Percentiles rank a stretch among this genome's conserved stretches.
phyloP scores from a whole-genome alignment of 2,797 vertebrate species.

The Hippocampus kuda region DNA sequence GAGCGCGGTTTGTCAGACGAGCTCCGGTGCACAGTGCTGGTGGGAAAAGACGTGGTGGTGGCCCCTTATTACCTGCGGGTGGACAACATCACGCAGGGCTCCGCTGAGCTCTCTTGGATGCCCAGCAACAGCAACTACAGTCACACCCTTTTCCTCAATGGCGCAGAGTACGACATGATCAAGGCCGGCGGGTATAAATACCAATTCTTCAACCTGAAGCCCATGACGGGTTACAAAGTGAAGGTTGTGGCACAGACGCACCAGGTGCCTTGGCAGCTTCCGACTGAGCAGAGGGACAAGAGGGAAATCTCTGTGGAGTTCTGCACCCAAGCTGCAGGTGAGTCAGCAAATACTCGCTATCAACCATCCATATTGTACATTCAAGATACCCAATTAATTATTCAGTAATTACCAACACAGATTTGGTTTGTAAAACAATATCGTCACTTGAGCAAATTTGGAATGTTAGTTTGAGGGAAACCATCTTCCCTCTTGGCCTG shows the following conservation, averaged over 20 bases:
- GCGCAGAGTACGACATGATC: slow-evolving; percentile 85
- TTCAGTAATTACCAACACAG: not conserved
- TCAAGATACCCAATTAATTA: not conserved
- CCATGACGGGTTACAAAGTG: slow-evolving; percentile 86
- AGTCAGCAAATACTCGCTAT: slow-evolving; percentile 21
- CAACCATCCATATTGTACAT: not conserved
- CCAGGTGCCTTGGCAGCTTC: slow-evolving; percentile 98
- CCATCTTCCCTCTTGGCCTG: not conserved
- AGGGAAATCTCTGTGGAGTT: slow-evolving; percentile 90
- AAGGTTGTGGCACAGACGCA: slow-evolving; percentile 89
- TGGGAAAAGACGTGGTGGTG: slow-evolving; percentile 91
- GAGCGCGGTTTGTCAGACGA: slow-evolving; percentile 83
- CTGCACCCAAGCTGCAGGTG: slow-evolving; percentile 90
- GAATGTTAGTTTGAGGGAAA: no score
- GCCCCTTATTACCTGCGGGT: slow-evolving; percentile 86
- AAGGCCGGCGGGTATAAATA: slow-evolving; percentile 86
- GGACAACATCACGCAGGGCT: slow-evolving; percentile 81
- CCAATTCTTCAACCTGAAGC: slow-evolving; percentile 86
- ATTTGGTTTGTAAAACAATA: not conserved
- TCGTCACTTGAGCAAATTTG: no score
- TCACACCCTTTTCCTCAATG: slow-evolving; percentile 90
- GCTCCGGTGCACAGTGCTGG: slow-evolving; percentile 87
- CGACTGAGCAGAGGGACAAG: slow-evolving; percentile 86
- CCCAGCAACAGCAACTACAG: slow-evolving; percentile 98
- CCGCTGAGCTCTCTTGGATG: slow-evolving; percentile 89